Percentiles rank a stretch among this genome's conserved stretches.
These are phyloP conservation scores for Tenthredo livida DNA, from an alignment of 2,888 invertebrate genomes.

Conservation along the genomic window DNA sequence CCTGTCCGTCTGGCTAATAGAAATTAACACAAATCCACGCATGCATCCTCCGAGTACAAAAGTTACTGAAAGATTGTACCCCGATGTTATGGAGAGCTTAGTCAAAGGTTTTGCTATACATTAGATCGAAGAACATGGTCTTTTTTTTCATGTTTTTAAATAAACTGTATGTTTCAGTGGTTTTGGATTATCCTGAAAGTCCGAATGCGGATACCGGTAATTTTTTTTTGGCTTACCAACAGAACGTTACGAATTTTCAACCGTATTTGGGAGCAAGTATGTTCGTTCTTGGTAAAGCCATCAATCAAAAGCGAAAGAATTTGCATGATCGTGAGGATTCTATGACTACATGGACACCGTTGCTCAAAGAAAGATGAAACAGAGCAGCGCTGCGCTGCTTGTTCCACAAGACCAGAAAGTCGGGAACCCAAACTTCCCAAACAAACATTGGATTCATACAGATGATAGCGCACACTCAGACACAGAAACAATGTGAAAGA, in stretches of 20 bases:
- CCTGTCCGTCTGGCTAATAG: constrained; percentile 93
- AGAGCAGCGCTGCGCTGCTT: neutral
- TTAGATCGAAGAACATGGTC: neutral
- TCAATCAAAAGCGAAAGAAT: constrained; percentile 73
- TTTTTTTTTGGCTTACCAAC: constrained; percentile 89
- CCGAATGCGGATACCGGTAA: constrained; percentile 88
- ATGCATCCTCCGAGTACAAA: constrained; percentile 88
- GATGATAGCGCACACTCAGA: neutral
- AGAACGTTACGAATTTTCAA: constrained; percentile 86
- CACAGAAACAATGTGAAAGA: neutral
- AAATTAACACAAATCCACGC: constrained; percentile 95
- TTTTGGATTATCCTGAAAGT: constrained; percentile 86
- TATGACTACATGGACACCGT: constrained; percentile 11
- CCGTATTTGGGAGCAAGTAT: constrained; percentile 88
- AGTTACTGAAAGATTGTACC: constrained; percentile 91
- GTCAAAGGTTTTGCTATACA: constrained; percentile 86
- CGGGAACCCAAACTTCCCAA: neutral
- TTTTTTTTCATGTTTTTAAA: neutral
- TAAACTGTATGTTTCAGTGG: constrained; percentile 81
- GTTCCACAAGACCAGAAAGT: neutral
- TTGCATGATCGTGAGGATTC: constrained; percentile 13
- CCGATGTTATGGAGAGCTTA: constrained; percentile 89
- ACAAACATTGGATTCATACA: neutral
- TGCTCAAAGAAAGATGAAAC: neutral
- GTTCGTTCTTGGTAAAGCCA: constrained; percentile 83